Conservation (phyloP, 2,888 invertebrate species). For the Caenorhabditis sp. region DNA sequence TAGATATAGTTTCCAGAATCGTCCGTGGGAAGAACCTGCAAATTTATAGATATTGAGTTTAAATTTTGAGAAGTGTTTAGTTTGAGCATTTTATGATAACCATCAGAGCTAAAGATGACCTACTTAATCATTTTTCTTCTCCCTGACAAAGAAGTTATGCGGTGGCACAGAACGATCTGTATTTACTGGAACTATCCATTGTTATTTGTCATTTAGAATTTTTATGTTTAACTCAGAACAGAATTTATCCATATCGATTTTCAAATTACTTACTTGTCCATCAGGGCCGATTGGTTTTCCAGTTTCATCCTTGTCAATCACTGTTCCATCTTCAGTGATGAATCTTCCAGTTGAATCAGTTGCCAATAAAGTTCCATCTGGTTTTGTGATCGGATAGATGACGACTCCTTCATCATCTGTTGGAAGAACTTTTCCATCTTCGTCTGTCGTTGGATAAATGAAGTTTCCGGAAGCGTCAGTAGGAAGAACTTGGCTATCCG, state of each 20-base stretch:
- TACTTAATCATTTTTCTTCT: too few species aligned
- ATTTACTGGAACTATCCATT: too few species aligned
- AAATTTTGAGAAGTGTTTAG: too few species aligned
- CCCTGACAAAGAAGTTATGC: too few species aligned
- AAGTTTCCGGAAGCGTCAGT: not conserved
- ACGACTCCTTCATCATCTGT: conserved; percentile 34
- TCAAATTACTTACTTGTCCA: too few species aligned
- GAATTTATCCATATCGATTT: too few species aligned
- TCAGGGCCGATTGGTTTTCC: conserved; percentile 37
- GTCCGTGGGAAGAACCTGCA: not conserved
- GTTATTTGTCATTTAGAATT: too few species aligned
- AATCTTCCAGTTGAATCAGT: conserved; percentile 65
- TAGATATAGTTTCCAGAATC: conserved; percentile 38
- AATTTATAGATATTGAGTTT: too few species aligned
- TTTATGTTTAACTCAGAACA: too few species aligned
- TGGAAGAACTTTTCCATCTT: conserved; percentile 69
- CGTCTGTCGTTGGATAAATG: not conserved
- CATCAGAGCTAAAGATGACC: too few species aligned
- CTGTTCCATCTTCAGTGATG: conserved; percentile 59
- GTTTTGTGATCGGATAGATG: conserved; percentile 57
- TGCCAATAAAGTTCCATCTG: conserved; percentile 65
- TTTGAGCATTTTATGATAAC: too few species aligned
- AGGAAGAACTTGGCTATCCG: conserved; percentile 9
- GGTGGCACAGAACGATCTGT: too few species aligned
- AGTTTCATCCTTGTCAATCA: conserved; percentile 67